phyloP scores from a whole-genome alignment of 2,888 invertebrate species.

The Lithophane ornitopus region DNA sequence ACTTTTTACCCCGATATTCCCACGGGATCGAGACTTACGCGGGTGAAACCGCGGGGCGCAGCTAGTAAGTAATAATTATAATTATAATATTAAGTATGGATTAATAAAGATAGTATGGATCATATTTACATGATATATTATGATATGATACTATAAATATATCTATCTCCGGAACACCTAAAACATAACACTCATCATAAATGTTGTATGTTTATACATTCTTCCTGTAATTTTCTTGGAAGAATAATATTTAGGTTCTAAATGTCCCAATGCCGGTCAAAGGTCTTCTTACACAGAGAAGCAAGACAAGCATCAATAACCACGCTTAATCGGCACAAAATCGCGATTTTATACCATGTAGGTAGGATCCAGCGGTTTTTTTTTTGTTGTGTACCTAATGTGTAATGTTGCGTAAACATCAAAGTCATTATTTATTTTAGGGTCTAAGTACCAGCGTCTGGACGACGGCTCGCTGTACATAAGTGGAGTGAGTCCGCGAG shows the following conservation, averaged over 20 bases:
- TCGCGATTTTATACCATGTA: not conserved
- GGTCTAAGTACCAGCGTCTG: conserved; percentile 93
- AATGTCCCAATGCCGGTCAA: not conserved
- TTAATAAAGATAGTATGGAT: too few relatives aligned
- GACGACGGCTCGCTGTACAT: conserved; percentile 96
- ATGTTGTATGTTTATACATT: too few relatives aligned
- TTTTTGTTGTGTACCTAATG: not conserved
- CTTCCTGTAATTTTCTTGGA: too few relatives aligned
- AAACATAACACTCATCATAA: too few relatives aligned
- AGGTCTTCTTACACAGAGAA: not conserved
- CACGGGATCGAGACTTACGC: too few relatives aligned
- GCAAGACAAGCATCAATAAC: not conserved
- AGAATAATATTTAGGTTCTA: not conserved
- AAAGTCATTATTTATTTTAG: conserved; percentile 65
- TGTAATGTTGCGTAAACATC: conserved; percentile 3
- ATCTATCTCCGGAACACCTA: too few relatives aligned
- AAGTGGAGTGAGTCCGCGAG: conserved; percentile 94
- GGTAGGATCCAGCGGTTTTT: not conserved
- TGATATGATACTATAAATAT: too few relatives aligned
- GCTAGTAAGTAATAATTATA: too few relatives aligned
- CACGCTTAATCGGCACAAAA: not conserved
- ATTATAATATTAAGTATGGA: too few relatives aligned
- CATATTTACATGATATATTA: too few relatives aligned
- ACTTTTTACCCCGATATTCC: too few relatives aligned
- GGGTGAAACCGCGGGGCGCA: too few relatives aligned